phyloP scores from a whole-genome alignment of 2,888 invertebrate species.

The Chrysodeixis includens region DNA sequence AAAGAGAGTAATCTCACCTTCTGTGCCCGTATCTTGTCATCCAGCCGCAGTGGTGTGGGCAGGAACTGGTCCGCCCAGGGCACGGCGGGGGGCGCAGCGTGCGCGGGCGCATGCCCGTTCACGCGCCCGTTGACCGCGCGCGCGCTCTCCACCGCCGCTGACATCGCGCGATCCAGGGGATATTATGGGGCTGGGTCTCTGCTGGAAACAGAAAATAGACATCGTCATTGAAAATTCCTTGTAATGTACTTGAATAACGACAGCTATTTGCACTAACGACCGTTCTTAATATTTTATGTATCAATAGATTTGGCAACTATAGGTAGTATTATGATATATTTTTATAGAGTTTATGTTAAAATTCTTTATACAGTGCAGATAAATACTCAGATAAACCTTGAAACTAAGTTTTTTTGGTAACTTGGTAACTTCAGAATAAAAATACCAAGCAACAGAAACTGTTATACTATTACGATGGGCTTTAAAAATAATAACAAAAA shows the following conservation, averaged over 20 bases:
- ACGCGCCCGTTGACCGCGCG: slow-evolving; percentile 46
- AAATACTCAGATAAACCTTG: no score
- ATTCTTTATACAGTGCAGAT: no score
- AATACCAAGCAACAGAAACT: background rate
- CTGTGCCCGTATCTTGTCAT: slow-evolving; percentile 75
- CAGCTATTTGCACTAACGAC: no score
- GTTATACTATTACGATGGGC: no score
- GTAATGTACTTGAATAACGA: no score
- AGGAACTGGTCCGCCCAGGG: slow-evolving; percentile 79
- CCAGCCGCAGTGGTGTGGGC: slow-evolving; percentile 75
- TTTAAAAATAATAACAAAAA: background rate
- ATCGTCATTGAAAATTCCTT: no score
- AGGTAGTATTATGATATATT: no score
- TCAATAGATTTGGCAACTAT: no score
- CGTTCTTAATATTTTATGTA: no score
- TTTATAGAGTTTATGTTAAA: no score
- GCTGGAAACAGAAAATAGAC: slow-evolving; percentile 29
- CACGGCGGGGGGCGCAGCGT: slow-evolving; percentile 34
- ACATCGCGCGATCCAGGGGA: slow-evolving; percentile 65
- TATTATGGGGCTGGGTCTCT: slow-evolving; percentile 19
- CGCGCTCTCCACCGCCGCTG: slow-evolving; percentile 68
- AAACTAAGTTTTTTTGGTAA: no score
- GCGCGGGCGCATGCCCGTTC: slow-evolving; percentile 28
- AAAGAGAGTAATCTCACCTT: slow-evolving; percentile 68
- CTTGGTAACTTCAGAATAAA: no score